Conservation (phyloP, 2,113 vertebrate genomes). For the Gymnarchus niloticus region DNA sequence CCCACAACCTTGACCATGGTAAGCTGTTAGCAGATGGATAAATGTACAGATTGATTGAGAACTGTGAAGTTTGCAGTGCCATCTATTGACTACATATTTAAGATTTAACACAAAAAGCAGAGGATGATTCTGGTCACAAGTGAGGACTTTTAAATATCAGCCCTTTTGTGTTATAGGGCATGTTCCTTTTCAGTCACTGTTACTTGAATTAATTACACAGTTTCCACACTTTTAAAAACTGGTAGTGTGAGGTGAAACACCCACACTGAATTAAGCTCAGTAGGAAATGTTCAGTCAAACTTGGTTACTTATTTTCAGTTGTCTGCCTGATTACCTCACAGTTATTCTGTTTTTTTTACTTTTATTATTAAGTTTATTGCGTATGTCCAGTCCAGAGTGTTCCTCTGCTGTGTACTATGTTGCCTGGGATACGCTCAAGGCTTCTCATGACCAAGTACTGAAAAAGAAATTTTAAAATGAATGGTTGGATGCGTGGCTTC, state of each 20-base stretch:
- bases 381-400: background rate
- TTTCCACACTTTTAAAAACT: background rate
- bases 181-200: background rate
- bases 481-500: background rate
- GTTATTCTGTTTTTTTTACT: background rate
- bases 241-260: background rate
- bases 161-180: background rate
- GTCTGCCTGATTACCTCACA: too few species aligned
- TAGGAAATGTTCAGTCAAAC: background rate
- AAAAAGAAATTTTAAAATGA: too few species aligned
- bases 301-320: background rate
- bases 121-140: background rate
- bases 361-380: background rate
- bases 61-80: background rate
- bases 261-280: background rate
- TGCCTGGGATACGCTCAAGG: background rate
- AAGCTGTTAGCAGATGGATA: too few species aligned
- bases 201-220: background rate
- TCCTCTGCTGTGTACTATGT: background rate
- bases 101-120: background rate
- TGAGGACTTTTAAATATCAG: background rate
- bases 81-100: background rate
- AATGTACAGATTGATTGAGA: background rate
- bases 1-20: too few species aligned
- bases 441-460: background rate